These are phyloP conservation scores for Microplitis deprimator DNA, from an alignment of 2,888 invertebrate species.

Conservation along the genomic window DNA sequence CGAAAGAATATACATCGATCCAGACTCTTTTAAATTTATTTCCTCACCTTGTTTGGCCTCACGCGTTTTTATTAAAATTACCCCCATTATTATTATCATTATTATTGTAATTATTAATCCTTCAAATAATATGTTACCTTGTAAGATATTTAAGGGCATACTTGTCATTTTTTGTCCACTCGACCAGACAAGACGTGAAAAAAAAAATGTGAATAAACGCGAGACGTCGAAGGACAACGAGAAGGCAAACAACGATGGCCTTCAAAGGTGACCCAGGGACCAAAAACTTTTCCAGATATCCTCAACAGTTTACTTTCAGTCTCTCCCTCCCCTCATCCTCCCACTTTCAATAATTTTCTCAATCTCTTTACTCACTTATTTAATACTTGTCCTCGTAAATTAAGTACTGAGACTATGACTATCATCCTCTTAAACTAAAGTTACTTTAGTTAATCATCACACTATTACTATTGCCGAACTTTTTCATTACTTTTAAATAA, in stretches of 20 bases:
- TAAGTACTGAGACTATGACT: neutral
- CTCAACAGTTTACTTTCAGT: neutral
- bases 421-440: neutral
- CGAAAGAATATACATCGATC: conserved; percentile 40
- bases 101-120: too few relatives aligned
- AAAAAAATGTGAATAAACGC: conserved; percentile 17
- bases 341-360: conserved; percentile 2
- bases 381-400: neutral
- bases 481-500: conserved; percentile 8
- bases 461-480: neutral
- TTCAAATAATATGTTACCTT: too few relatives aligned
- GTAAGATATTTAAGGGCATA: neutral
- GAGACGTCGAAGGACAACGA: conserved; percentile 18
- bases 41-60: neutral
- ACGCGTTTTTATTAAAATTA: neutral
- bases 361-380: neutral
- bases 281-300: neutral
- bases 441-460: neutral
- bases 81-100: neutral
- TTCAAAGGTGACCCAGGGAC: conserved; percentile 19
- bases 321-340: too few relatives aligned
- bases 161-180: neutral
- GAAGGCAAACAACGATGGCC: conserved; percentile 16
- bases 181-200: neutral
- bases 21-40: conserved; percentile 5